Percentiles rank a stretch among this genome's conserved stretches.
These are phyloP conservation scores for Luffia ferchaultella DNA, from an alignment of 2,888 invertebrate genomes.

Conservation along the genomic window DNA sequence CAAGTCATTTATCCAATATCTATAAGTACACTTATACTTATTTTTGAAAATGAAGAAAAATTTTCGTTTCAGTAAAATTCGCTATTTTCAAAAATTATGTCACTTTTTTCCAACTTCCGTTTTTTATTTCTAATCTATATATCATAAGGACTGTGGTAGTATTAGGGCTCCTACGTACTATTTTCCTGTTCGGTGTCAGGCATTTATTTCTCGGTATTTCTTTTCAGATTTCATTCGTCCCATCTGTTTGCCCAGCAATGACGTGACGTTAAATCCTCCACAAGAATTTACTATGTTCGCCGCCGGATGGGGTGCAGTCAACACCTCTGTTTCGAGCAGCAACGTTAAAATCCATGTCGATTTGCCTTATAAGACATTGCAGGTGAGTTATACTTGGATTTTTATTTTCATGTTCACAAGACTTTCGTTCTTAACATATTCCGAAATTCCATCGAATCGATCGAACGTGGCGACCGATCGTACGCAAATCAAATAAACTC, in stretches of 20 bases:
- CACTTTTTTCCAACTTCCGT: too few species aligned
- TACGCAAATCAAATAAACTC: background rate
- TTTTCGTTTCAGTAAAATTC: too few species aligned
- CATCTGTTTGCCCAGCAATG: constrained; percentile 34
- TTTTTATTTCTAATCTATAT: too few species aligned
- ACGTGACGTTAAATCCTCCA: constrained; percentile 21
- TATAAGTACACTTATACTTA: too few species aligned
- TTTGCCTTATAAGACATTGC: constrained; percentile 8
- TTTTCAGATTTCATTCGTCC: constrained; percentile 49
- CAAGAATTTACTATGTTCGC: constrained; percentile 22
- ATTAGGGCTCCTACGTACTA: too few species aligned
- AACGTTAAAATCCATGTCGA: constrained; percentile 15
- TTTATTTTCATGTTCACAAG: background rate
- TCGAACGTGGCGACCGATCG: background rate
- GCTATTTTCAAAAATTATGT: too few species aligned
- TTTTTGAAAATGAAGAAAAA: too few species aligned
- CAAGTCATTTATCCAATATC: too few species aligned
- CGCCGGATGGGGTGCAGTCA: constrained; percentile 63
- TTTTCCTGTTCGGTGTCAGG: too few species aligned
- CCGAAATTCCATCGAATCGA: background rate
- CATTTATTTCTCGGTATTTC: too few species aligned
- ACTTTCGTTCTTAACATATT: background rate
- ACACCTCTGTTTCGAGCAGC: constrained; percentile 23
- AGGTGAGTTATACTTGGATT: background rate
- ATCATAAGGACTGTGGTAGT: too few species aligned